Conservation (phyloP, 1,140 invertebrate genomes). For the Aphelenchoides fujianensis region DNA sequence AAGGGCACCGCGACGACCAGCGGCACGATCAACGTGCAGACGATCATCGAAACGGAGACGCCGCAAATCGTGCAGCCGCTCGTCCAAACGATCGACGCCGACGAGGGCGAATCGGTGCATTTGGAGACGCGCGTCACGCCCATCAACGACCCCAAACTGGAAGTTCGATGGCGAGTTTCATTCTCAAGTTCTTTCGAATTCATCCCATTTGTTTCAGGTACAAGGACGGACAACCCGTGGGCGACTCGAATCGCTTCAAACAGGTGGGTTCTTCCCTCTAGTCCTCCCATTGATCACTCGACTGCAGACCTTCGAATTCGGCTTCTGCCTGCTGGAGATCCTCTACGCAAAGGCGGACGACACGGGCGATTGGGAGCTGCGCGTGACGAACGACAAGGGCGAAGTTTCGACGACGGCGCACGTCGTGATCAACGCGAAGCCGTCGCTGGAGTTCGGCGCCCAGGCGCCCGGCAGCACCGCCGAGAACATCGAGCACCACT, state of each 20-base stretch:
- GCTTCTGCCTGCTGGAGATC: constrained; percentile 60
- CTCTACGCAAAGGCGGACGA: constrained; percentile 59
- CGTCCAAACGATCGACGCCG: constrained; percentile 75
- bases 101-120: constrained; percentile 84
- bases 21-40: constrained; percentile 52
- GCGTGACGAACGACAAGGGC: constrained; percentile 57
- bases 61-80: constrained; percentile 67
- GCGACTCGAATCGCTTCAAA: constrained; percentile 53
- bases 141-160: constrained; percentile 88
- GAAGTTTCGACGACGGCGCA: constrained; percentile 49
- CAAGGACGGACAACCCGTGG: constrained; percentile 68
- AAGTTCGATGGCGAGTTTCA: constrained; percentile 97
- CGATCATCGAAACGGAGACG: constrained; percentile 48
- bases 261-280: too few species aligned
- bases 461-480: constrained; percentile 49
- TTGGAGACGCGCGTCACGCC: constrained; percentile 91
- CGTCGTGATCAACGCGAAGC: constrained; percentile 44
- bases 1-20: constrained; percentile 54
- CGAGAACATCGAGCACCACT: constrained; percentile 56
- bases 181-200: too few species aligned
- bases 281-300: too few species aligned
- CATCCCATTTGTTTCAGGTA: too few species aligned
- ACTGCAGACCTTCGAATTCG: constrained; percentile 58
- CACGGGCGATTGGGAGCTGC: constrained; percentile 58
- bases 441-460: constrained; percentile 48